Evolutionary conservation across 37 sponge, comb jelly and placozoan genomes (phyloP).

Genomic region (Halichondria panicea): DNA sequence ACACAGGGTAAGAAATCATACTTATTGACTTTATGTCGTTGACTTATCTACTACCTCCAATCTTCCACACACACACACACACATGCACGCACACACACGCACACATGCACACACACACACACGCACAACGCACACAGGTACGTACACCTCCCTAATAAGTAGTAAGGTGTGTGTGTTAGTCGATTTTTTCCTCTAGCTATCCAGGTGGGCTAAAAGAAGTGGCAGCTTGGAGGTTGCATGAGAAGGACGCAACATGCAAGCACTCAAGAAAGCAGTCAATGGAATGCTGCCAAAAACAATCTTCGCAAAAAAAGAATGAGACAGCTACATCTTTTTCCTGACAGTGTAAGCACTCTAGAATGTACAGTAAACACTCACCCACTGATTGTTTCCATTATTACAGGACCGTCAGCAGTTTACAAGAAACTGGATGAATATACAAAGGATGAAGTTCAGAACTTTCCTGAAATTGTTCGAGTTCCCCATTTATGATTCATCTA

Average conservation of each 20-base stretch:
- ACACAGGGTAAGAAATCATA: slow-evolving; percentile 71
- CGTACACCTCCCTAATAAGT: not conserved
- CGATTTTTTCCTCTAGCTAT: slow-evolving; percentile 41
- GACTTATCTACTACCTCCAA: too few species aligned
- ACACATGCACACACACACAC: too few species aligned
- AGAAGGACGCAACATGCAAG: slow-evolving; percentile 71
- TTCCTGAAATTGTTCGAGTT: slow-evolving; percentile 65
- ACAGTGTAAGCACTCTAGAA: slow-evolving; percentile 29
- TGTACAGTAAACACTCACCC: not conserved
- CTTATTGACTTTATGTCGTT: not conserved
- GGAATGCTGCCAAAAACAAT: slow-evolving; percentile 87
- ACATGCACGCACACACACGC: too few species aligned
- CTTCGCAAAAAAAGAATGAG: slow-evolving; percentile 72
- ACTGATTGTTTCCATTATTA: slow-evolving; percentile 5
- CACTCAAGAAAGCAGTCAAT: slow-evolving; percentile 74
- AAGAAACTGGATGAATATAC: slow-evolving; percentile 81
- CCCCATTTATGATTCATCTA: slow-evolving; percentile 14
- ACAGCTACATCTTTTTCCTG: slow-evolving; percentile 72
- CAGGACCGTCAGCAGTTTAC: slow-evolving; percentile 31
- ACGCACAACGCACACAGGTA: too few species aligned
- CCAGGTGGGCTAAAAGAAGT: slow-evolving; percentile 82
- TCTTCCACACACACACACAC: not conserved
- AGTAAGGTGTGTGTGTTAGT: too few species aligned
- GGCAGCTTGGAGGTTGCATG: slow-evolving; percentile 59
- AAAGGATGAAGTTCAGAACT: slow-evolving; percentile 60